A percentile compares a stretch with the other conserved stretches of the same genome.
Evolutionary conservation across 2,888 invertebrate genomes (phyloP).

Genomic region (Eristalinus sepulchralis): DNA sequence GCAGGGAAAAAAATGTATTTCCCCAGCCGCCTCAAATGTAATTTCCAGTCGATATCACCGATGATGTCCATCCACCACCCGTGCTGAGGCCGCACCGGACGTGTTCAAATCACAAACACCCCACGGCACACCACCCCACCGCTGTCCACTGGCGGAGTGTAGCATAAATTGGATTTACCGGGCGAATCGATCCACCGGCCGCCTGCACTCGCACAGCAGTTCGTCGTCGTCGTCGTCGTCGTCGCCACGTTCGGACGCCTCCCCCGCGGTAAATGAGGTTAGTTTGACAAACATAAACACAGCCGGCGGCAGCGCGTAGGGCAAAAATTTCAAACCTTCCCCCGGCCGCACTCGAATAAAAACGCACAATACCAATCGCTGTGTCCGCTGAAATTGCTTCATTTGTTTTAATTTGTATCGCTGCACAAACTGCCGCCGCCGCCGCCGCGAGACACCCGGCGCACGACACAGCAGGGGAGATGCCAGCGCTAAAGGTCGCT

Average conservation of each 20-base stretch:
- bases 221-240: constrained; percentile 7
- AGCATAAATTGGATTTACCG: constrained; percentile 43
- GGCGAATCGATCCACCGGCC: constrained; percentile 27
- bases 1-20: neutral
- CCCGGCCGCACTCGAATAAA: neutral
- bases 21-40: neutral
- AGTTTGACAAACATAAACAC: constrained; percentile 49
- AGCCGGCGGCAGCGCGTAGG: neutral
- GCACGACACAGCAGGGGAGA: neutral
- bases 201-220: constrained; percentile 1
- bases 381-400: constrained; percentile 37
- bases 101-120: constrained; percentile 20
- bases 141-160: neutral
- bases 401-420: constrained; percentile 42
- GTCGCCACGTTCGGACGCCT: constrained; percentile 24
- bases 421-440: neutral
- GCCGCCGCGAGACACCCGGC: neutral
- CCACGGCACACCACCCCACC: neutral
- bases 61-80: neutral
- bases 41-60: constrained; percentile 14
- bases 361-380: constrained; percentile 18
- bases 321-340: neutral
- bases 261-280: constrained; percentile 42
- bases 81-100: neutral
- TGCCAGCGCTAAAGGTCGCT: constrained; percentile 43